Conservation (phyloP, 2,888 invertebrate species). For the Globia sparganii region DNA sequence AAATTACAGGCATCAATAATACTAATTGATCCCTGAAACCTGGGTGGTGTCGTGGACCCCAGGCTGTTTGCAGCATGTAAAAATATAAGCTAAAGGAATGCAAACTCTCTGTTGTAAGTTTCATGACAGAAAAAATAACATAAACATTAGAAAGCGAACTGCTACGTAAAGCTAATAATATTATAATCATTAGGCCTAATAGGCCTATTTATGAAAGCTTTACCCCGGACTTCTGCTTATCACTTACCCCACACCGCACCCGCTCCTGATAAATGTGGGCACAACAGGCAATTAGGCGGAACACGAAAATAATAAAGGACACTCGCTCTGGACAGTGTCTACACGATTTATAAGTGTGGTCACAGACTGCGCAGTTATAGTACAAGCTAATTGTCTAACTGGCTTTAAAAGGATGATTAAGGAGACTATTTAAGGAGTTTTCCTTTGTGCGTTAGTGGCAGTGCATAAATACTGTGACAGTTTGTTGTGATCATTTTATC, state of each 20-base stretch:
- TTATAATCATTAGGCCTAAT: neutral
- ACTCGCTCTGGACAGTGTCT: conserved; percentile 71
- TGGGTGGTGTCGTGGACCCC: neutral
- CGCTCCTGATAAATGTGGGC: conserved; percentile 75
- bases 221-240: neutral
- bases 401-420: conserved; percentile 24
- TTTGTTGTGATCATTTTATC: conserved; percentile 1
- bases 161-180: neutral
- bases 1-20: neutral
- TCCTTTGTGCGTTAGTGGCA: conserved; percentile 8
- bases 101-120: neutral
- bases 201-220: neutral
- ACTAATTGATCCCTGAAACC: neutral
- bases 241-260: neutral
- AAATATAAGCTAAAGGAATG: neutral
- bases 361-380: conserved; percentile 38
- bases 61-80: neutral
- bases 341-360: conserved; percentile 65
- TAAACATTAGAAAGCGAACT: neutral
- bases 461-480: neutral
- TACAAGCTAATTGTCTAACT: conserved; percentile 48
- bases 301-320: conserved; percentile 81
- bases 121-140: neutral
- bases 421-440: conserved; percentile 19
- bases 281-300: conserved; percentile 78